A percentile compares a stretch with the other conserved stretches of the same genome.
Evolutionary conservation across 2,113 vertebrate genomes (phyloP).

Genomic region (Brachyhypopomus occidentalis): DNA sequence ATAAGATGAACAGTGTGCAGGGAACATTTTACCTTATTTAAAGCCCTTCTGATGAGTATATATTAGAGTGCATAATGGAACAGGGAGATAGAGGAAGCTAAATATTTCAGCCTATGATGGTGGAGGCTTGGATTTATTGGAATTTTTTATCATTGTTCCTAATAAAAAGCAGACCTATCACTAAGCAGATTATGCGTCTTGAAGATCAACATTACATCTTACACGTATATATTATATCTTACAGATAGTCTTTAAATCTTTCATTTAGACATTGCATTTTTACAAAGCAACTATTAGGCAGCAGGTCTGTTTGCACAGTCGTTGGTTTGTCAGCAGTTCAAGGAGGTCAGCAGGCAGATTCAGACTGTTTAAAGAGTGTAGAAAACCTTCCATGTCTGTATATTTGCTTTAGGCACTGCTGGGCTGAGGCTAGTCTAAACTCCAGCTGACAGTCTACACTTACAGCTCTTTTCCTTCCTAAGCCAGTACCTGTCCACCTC

Average conservation of each 20-base stretch:
- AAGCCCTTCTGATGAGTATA: neutral
- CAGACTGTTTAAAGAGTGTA: slow-evolving; percentile 38
- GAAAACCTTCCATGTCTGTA: slow-evolving; percentile 30
- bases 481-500: neutral
- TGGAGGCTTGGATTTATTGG: slow-evolving; percentile 6
- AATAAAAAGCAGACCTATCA: neutral
- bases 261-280: too few species aligned
- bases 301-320: neutral
- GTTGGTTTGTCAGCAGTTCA: slow-evolving; percentile 29
- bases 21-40: slow-evolving; percentile 15
- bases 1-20: slow-evolving; percentile 4
- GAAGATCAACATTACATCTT: too few species aligned
- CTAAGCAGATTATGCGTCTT: neutral
- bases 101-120: slow-evolving; percentile 11
- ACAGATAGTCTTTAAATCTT: too few species aligned
- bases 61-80: neutral
- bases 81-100: slow-evolving; percentile 11
- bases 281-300: too few species aligned
- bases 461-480: slow-evolving; percentile 28
- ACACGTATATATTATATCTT: too few species aligned
- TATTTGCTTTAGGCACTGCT: slow-evolving; percentile 41
- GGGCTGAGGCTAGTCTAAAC: slow-evolving; percentile 50
- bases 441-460: slow-evolving; percentile 23
- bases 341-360: slow-evolving; percentile 40
- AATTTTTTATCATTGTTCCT: neutral